Evolutionary conservation across 2,888 invertebrate genomes (phyloP), one percentile per base, ranked within the genome.

Genomic region (Ophion obscuratus): DNA sequence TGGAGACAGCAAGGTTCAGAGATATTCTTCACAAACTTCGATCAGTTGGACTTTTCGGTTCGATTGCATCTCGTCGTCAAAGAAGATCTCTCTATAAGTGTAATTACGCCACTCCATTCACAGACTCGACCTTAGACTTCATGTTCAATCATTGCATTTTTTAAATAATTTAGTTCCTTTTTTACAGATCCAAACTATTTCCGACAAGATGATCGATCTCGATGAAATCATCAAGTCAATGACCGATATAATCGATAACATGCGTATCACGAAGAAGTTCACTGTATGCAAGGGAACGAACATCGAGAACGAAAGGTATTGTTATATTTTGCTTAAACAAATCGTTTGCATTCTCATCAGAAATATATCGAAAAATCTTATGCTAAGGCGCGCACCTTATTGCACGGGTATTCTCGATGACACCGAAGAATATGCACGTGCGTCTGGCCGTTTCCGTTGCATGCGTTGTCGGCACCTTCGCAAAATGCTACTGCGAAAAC

Each of bases 401-500:
- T 70, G 70, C 24, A 70, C 17, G 6, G 70, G 70, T 24, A 47
- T 70, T 70, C 53, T 70, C 47, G 47, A 53, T 47, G 70, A 14
- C 17, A 27, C 14, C 5, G 70, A 70, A 70, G 5, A 20, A 6
- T 70, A 70, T 40, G 24, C 44, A 27, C 67, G 44, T 70, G 27
- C 27, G 53, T 44, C 44, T 20, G 40, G 44, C 20, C 70, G 53
- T 70, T 20, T 47, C 14, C 53, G 70, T 14, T 70, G 53, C 24
- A n/a, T 70, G 24, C 27, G 70, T 70, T 70, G 70, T 27, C 47
- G 70, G 67, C 67, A 31, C 47, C 70, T 70, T 27, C 53, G 53
- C 27, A 70, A 53, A 70, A 70, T 47, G 17, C 6, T 70, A 47
- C 24, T 70, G 53, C 47, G 44, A 70, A 27, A 11, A 5, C 20